phyloP scores from a whole-genome alignment of 2,797 vertebrate species.

The Sebastes ruberrimus region DNA sequence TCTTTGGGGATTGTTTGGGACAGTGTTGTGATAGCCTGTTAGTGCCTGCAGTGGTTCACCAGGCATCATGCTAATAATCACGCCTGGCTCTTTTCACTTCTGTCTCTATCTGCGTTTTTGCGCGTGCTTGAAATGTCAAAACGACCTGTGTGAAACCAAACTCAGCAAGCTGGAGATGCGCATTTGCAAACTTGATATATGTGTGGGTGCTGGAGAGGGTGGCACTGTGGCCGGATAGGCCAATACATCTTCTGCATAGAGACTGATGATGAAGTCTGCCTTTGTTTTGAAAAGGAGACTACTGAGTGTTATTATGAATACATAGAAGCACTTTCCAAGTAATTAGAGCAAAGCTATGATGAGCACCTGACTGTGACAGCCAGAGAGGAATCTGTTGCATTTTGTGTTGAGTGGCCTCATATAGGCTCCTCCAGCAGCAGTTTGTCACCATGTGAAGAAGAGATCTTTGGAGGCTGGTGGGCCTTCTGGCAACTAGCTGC shows the following conservation, averaged over 20 bases:
- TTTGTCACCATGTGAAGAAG: neutral
- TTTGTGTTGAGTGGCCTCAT: neutral
- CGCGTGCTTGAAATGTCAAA: slow-evolving; percentile 27
- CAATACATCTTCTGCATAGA: neutral
- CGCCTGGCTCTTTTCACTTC: neutral
- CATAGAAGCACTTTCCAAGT: neutral
- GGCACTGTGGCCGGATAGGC: neutral
- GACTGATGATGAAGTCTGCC: neutral
- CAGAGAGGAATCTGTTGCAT: slow-evolving; percentile 13
- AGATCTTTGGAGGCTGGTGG: neutral
- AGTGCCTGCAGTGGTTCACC: neutral
- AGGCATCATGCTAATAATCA: neutral
- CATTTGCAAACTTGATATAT: neutral
- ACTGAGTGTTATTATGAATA: neutral
- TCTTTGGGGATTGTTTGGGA: slow-evolving; percentile 20
- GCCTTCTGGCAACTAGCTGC: neutral
- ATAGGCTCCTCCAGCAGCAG: neutral
- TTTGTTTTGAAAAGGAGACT: neutral
- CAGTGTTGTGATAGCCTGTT: neutral
- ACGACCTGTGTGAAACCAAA: neutral
- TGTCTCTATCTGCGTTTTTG: neutral
- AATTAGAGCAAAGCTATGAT: neutral
- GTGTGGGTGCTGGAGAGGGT: neutral
- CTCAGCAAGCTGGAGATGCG: neutral
- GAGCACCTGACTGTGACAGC: neutral